Percentiles rank a stretch among this genome's conserved stretches.
phyloP scores from a whole-genome alignment of 2,888 invertebrate genomes.

The Entomobrya multifasciata region DNA sequence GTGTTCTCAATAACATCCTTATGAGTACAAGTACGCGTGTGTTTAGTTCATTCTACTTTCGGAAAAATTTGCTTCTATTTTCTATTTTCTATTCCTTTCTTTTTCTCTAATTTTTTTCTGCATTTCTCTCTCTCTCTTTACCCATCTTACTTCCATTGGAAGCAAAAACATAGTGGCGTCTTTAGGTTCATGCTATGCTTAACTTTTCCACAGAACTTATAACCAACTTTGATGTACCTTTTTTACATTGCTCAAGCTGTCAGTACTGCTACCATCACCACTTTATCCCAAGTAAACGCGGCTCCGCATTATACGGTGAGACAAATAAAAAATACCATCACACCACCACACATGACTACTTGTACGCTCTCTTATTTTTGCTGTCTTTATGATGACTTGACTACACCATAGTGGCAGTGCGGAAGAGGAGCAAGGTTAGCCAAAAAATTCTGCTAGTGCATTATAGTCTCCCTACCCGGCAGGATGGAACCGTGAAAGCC shows the following conservation, averaged over 20 bases:
- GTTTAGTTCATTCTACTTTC: neutral
- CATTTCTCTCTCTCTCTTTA: slow-evolving; percentile 6
- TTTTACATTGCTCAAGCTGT: slow-evolving; percentile 22
- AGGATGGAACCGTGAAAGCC: slow-evolving; percentile 69
- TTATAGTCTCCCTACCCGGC: slow-evolving; percentile 65
- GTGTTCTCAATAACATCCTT: neutral
- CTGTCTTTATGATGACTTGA: no score
- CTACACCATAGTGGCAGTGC: slow-evolving; percentile 1
- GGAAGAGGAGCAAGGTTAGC: slow-evolving; percentile 54
- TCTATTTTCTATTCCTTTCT: neutral
- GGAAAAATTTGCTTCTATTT: slow-evolving; percentile 22
- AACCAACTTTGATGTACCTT: slow-evolving; percentile 20
- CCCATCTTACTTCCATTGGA: neutral
- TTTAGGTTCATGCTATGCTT: slow-evolving; percentile 13
- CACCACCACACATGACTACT: slow-evolving; percentile 7
- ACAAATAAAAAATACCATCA: slow-evolving; percentile 31
- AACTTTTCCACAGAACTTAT: neutral
- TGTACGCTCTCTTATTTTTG: neutral
- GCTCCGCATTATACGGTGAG: neutral
- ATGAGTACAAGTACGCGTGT: neutral
- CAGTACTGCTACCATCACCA: slow-evolving; percentile 17
- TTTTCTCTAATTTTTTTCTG: neutral
- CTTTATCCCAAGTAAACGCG: neutral
- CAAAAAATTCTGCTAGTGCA: slow-evolving; percentile 66
- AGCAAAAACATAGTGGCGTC: neutral